These are phyloP conservation scores for Catharus minimus DNA, from an alignment of 2,113 vertebrate genomes.

Conservation along the genomic window DNA sequence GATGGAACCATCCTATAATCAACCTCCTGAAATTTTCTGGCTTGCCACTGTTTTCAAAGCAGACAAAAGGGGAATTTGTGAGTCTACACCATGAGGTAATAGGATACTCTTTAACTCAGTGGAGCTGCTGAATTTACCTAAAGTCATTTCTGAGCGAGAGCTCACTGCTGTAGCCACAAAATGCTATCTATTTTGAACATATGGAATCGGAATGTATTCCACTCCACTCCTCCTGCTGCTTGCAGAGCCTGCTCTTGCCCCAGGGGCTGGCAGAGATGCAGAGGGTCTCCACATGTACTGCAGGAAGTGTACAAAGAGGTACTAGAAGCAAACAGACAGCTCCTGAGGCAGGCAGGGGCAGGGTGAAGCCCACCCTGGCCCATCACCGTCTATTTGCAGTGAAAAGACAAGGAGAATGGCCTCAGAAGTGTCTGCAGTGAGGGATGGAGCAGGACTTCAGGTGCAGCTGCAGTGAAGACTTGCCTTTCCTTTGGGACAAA, in stretches of 20 bases:
- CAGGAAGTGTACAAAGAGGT: neutral
- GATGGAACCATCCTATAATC: neutral
- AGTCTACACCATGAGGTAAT: neutral
- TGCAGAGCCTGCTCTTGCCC: neutral
- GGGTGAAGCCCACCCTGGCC: neutral
- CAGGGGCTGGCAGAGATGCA: neutral
- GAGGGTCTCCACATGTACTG: neutral
- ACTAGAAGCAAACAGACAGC: neutral
- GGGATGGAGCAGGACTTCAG: neutral
- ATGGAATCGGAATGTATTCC: neutral
- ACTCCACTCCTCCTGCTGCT: neutral
- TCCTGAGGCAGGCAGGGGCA: neutral
- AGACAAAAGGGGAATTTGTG: conserved; percentile 13
- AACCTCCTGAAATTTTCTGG: neutral
- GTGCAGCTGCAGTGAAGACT: neutral
- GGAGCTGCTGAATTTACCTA: neutral
- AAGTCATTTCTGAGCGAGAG: neutral
- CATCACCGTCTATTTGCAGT: neutral
- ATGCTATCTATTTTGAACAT: neutral
- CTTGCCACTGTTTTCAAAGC: neutral
- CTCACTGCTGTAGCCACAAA: neutral
- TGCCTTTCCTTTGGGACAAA: neutral
- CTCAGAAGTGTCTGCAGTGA: neutral
- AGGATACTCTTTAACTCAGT: neutral
- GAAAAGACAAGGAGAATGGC: neutral